A percentile compares a stretch with the other conserved stretches of the same genome.
Conservation (phyloP, 30 jellyfish, hydroid and myxozoan species). For the Aurelia aurita complex sp. Pacific region DNA sequence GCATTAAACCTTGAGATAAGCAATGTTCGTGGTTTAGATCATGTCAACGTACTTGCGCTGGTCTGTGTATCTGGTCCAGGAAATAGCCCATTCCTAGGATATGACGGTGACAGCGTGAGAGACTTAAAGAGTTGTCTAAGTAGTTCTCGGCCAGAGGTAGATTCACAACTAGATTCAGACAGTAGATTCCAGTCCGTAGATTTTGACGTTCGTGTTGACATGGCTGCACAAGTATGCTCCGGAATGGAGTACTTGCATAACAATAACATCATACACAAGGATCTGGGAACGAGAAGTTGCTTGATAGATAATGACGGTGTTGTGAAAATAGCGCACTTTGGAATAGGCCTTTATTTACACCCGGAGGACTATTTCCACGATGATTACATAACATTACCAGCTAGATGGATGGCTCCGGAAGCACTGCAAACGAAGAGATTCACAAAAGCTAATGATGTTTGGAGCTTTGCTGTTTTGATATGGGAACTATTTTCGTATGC, state of each 20-base stretch:
- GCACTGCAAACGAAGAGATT: slow-evolving; percentile 54
- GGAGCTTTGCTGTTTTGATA: slow-evolving; percentile 77
- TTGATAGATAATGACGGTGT: slow-evolving; percentile 51
- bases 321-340: slow-evolving; percentile 70
- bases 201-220: slow-evolving; percentile 22
- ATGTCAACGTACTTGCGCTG: slow-evolving; percentile 56
- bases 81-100: slow-evolving; percentile 75
- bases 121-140: slow-evolving; percentile 64
- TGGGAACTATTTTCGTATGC: slow-evolving; percentile 93
- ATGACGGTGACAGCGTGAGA: slow-evolving; percentile 50
- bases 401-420: slow-evolving; percentile 97
- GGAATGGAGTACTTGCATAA: slow-evolving; percentile 82
- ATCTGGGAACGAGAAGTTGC: slow-evolving; percentile 88
- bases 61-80: slow-evolving; percentile 80
- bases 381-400: slow-evolving; percentile 53
- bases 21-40: slow-evolving; percentile 65
- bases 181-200: slow-evolving; percentile 5
- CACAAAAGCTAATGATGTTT: slow-evolving; percentile 67
- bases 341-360: slow-evolving; percentile 76
- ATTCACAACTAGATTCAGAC: slow-evolving; percentile 25
- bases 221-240: slow-evolving; percentile 68
- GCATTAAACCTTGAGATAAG: slow-evolving; percentile 75
- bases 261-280: slow-evolving; percentile 73
- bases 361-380: slow-evolving; percentile 71
- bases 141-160: slow-evolving; percentile 14